A percentile compares a stretch with the other conserved stretches of the same genome.
phyloP scores from a whole-genome alignment of 2,888 invertebrate genomes.

The Harpagoxenus sublaevis region DNA sequence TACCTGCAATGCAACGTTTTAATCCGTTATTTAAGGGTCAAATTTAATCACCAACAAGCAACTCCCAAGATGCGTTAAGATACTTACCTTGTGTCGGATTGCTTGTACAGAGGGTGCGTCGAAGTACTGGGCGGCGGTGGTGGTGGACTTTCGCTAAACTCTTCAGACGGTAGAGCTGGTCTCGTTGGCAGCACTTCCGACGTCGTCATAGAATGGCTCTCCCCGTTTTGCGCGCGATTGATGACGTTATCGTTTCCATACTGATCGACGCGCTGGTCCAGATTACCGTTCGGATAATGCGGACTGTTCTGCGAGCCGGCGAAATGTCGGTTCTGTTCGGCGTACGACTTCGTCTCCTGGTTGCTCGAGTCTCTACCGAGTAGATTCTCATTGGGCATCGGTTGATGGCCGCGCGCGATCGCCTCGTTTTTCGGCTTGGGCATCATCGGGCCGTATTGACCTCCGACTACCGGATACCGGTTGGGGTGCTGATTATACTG shows the following conservation, averaged over 20 bases:
- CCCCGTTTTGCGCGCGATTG: conserved; percentile 66
- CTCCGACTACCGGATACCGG: conserved; percentile 65
- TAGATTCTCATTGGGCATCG: conserved; percentile 20
- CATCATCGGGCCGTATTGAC: conserved; percentile 69
- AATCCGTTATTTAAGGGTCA: not conserved
- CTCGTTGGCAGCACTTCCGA: conserved; percentile 74
- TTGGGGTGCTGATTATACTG: conserved; percentile 81
- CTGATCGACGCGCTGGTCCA: conserved; percentile 76
- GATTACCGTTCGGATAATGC: conserved; percentile 75
- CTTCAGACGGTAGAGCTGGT: conserved; percentile 84
- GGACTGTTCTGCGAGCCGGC: conserved; percentile 70
- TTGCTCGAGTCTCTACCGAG: conserved; percentile 51
- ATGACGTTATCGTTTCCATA: conserved; percentile 73
- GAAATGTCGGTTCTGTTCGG: conserved; percentile 75
- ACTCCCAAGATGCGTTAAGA: not conserved
- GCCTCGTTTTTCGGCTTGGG: conserved; percentile 72
- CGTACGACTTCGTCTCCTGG: conserved; percentile 65
- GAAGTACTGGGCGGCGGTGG: conserved; percentile 91
- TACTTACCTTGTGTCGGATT: conserved; percentile 81
- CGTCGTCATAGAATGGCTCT: conserved; percentile 66
- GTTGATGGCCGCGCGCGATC: conserved; percentile 62
- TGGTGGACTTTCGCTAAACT: conserved; percentile 86
- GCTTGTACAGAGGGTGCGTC: conserved; percentile 90
- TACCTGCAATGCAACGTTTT: conserved; percentile 85
- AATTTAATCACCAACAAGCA: not conserved